Evolutionary conservation across 2,797 vertebrate genomes (phyloP).

Genomic region (Hafferia zeledoni): DNA sequence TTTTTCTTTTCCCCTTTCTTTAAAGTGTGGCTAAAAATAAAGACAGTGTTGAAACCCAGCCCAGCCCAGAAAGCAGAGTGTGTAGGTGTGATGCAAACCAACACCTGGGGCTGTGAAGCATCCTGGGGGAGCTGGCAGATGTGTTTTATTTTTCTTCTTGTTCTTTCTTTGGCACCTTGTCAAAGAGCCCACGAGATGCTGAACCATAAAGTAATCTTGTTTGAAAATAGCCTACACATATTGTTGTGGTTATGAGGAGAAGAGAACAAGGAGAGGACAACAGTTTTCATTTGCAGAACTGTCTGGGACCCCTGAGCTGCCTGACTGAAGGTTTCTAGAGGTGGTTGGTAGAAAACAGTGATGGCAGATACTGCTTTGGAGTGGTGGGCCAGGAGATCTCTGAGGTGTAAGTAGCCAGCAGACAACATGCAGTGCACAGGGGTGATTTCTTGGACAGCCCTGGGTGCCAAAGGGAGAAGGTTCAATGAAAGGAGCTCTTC

Average conservation of each 20-base stretch:
- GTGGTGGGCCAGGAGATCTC: neutral
- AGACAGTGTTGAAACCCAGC: neutral
- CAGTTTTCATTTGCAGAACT: neutral
- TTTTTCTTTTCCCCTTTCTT: neutral
- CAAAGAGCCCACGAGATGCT: neutral
- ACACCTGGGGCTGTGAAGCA: neutral
- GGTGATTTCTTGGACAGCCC: neutral
- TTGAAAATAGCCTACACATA: neutral
- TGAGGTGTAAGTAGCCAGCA: neutral
- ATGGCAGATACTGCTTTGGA: neutral
- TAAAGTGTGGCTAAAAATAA: constrained; percentile 10
- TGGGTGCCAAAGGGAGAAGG: neutral
- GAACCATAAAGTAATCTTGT: neutral
- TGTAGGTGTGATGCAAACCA: constrained; percentile 47
- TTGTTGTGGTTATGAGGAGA: neutral
- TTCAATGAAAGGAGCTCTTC: neutral
- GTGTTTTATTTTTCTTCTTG: neutral
- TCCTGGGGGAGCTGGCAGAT: neutral
- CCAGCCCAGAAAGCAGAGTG: neutral
- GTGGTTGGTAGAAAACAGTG: neutral
- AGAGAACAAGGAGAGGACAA: neutral
- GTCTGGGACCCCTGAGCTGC: accelerated
- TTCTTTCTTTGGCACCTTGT: neutral
- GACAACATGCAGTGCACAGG: neutral
- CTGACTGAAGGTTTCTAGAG: neutral